Evolutionary conservation across 1,140 invertebrate species (phyloP), one percentile per base, ranked within the genome.

Genomic region (Yoshiicerus persimilis): DNA sequence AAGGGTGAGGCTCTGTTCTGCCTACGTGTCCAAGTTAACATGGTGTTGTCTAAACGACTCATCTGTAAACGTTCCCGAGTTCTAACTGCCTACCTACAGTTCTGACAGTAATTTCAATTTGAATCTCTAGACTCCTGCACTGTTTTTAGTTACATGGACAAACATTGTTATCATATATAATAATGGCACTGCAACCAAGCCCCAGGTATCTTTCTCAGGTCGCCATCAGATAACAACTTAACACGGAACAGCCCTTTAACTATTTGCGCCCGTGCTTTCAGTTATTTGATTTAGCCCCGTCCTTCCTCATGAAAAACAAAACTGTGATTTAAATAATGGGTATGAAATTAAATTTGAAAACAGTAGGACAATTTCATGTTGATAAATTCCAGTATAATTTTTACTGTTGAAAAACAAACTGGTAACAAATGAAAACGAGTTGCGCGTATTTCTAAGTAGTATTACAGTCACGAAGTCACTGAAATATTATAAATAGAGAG

Each of bases 51-150:
- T 80, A 80, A 80, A 80, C 75, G 75, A n/a, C 75, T 80, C 30
- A 80, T 80, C 75, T 80, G 13, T n/a, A 80, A 80, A 36, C 38
- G 34, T 80, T 80, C 32, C 32, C 30, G 75, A 36, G 20, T 38
- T 38, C 30, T 80, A 80, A 80, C 30, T 80, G 75, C 75, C 75
- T 80, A 36, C 75, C 75, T 80, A 80, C 34, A 13, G 75, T 80
- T 80, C 75, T 80, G 34, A 80, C 75, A 80, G 75, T 80, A 80
- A 80, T 80, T 80, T 80, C 75, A 80, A 80, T 80, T 80, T 80
- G 30, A 38, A 34, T 80, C 34, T 80, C 13, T n/a, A 8, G 34
- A 6, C 75, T 80, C 75, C 34, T 80, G 30, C 32, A 38, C 75
- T 80, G 75, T 80, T 32, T n/a, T 80, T 23, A 80, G 16, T 11